These are phyloP conservation scores for Lepus americanus DNA, from an alignment of 2,113 vertebrate genomes.

Conservation along the genomic window DNA sequence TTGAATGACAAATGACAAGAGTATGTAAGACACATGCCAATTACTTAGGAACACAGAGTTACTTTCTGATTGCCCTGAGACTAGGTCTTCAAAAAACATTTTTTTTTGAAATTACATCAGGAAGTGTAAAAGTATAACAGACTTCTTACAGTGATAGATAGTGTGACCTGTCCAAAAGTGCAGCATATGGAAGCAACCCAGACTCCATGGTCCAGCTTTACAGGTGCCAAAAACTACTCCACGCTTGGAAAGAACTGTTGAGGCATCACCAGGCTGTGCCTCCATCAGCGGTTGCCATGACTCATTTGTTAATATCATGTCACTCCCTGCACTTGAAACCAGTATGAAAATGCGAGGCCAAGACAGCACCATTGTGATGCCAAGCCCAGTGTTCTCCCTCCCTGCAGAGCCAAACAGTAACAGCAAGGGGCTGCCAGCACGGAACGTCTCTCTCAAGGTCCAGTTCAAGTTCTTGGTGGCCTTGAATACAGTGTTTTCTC, in stretches of 20 bases:
- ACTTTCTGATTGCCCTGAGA: neutral
- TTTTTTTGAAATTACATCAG: neutral
- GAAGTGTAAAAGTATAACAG: conserved; percentile 20
- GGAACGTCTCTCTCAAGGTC: no score
- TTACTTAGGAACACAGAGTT: neutral
- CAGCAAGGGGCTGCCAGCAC: neutral
- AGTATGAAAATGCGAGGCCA: neutral
- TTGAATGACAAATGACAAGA: neutral
- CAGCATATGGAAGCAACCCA: neutral
- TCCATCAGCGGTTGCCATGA: neutral
- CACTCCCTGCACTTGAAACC: neutral
- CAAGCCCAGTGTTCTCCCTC: neutral
- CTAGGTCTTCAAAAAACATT: neutral
- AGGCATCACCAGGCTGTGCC: neutral
- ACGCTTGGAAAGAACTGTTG: neutral
- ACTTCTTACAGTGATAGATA: neutral
- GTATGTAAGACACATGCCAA: neutral
- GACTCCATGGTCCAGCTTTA: neutral
- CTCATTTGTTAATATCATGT: neutral
- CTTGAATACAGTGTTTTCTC: neutral
- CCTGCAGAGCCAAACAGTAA: neutral
- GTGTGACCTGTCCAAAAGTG: neutral
- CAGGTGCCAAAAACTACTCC: neutral
- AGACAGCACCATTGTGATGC: neutral
- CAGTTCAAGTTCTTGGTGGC: neutral